Base-by-base conservation (phyloP, 2,797 vertebrate genomes). In the Trichosurus vulpecula region DNA sequence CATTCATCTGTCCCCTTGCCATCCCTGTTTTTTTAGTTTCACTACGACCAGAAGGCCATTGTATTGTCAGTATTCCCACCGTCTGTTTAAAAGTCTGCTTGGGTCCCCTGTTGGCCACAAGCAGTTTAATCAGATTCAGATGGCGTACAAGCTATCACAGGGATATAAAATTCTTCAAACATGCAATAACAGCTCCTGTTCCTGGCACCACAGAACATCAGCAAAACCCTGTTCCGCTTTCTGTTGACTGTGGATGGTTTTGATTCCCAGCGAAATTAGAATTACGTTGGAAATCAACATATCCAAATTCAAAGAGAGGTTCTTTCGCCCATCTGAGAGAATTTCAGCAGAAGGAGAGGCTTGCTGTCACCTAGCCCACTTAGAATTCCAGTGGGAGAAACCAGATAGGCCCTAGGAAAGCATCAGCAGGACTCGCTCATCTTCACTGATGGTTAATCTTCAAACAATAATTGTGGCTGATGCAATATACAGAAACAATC, bases 261-360 rank as follows among this genome's bases (percentile, higher is more conserved):
- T 98, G 96, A 98, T 98, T 98, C 97, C 97, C 95, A 98, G 98
- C 51, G 0, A 98, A 97, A 98, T 98, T 98, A 98, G 98, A 98
- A 98, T 98, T 98, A 97, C 97, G 98, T 95, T 98, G 97, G 94
- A 98, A 98, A 98, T 98, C 93, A 96, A 98, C 98, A 98, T 98
- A 98, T 94, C 97, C 95, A 95, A 31, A 97, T 92, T 97, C 97
- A 97, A 98, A 98, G 96, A 96, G 96, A 96, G 81, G 92, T 3
- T 96, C n/a, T 97, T 98, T 97, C 95, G 97, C 94, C 58, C 95
- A 97, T 98, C 89, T 54, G 93, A 98, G 91, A 92, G 94, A 95
- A 52, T 95, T 98, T 97, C 94, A 53, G 92, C 95, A 94, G 97
- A 97, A 94, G 41, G 96, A 95, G 91, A 95, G 66, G 95, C 97